Percentiles rank a stretch among this genome's conserved stretches.
Evolutionary conservation across 2,888 invertebrate species (phyloP).

Genomic region (Scaeva pyrastri): DNA sequence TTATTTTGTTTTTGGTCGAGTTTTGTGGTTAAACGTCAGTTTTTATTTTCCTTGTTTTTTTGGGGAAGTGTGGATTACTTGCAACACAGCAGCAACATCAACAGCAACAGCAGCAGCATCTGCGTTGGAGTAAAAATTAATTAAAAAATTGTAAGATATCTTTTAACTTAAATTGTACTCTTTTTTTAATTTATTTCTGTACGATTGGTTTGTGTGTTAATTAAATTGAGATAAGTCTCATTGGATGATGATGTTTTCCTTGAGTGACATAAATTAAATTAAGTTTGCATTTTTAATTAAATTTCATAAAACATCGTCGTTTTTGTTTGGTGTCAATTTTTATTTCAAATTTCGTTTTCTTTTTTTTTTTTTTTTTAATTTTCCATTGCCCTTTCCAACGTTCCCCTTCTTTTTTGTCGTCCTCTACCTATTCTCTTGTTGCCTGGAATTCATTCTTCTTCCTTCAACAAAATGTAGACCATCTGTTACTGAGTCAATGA

Average conservation of each 20-base stretch:
- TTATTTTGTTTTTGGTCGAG: slow-evolving; percentile 29
- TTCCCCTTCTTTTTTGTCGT: neutral
- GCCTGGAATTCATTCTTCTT: slow-evolving; percentile 25
- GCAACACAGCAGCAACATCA: slow-evolving; percentile 1
- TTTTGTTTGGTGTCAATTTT: slow-evolving; percentile 20
- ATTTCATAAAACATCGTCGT: neutral
- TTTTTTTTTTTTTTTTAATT: too few relatives aligned
- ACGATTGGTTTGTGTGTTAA: neutral
- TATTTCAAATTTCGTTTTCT: too few relatives aligned
- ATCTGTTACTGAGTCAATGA: slow-evolving; percentile 72
- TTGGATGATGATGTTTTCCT: neutral
- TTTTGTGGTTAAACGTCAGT: slow-evolving; percentile 64
- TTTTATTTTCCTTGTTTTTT: slow-evolving; percentile 13
- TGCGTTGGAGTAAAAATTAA: slow-evolving; percentile 67
- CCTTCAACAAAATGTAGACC: slow-evolving; percentile 43
- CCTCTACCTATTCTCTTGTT: slow-evolving; percentile 12
- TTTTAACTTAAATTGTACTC: slow-evolving; percentile 4
- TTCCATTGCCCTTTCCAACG: slow-evolving; percentile 8
- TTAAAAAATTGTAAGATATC: slow-evolving; percentile 58
- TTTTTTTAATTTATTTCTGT: slow-evolving; percentile 8
- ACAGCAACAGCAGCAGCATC: slow-evolving; percentile 40
- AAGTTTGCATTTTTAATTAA: neutral
- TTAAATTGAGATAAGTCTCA: neutral
- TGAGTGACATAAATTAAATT: too few relatives aligned
- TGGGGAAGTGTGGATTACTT: slow-evolving; percentile 59